These are phyloP conservation scores for Anthopleura sola DNA, from an alignment of 64 coral and sea anemone genomes.

Conservation along the genomic window DNA sequence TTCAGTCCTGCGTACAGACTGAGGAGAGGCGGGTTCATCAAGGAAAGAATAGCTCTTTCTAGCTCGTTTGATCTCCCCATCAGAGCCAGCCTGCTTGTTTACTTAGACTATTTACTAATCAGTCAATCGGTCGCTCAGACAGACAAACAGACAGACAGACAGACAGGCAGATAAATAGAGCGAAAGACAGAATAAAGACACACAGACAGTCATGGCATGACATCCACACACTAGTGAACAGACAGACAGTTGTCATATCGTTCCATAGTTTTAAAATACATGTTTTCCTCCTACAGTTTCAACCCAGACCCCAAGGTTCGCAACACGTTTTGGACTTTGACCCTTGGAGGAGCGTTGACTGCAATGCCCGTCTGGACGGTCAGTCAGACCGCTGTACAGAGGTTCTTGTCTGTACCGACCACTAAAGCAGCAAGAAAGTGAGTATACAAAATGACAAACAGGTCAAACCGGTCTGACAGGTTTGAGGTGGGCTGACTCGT, in stretches of 20 bases:
- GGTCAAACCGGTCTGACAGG: background rate
- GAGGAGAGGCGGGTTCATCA: no score
- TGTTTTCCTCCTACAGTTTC: constrained; percentile 15
- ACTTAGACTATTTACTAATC: no score
- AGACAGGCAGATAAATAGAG: no score
- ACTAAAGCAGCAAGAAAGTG: constrained; percentile 27
- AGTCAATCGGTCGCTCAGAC: constrained; percentile 63
- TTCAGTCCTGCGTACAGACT: no score
- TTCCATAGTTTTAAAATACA: background rate
- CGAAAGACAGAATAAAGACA: no score
- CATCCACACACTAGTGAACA: no score
- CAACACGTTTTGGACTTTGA: constrained; percentile 57
- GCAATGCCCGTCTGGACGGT: constrained; percentile 78
- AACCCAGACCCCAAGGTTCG: constrained; percentile 56
- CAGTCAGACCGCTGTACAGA: constrained; percentile 33
- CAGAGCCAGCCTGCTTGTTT: no score
- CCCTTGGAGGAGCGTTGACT: constrained; percentile 39
- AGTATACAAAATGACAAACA: background rate
- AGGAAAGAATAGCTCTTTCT: no score
- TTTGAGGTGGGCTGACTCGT: background rate
- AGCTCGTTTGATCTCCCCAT: no score
- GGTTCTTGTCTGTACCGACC: constrained; percentile 32
- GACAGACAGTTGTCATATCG: no score
- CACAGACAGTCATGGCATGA: no score
- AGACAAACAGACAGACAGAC: no score